A percentile compares a stretch with the other conserved stretches of the same genome.
Evolutionary conservation across 2,797 vertebrate species (phyloP).

Genomic region (Avahi laniger): DNA sequence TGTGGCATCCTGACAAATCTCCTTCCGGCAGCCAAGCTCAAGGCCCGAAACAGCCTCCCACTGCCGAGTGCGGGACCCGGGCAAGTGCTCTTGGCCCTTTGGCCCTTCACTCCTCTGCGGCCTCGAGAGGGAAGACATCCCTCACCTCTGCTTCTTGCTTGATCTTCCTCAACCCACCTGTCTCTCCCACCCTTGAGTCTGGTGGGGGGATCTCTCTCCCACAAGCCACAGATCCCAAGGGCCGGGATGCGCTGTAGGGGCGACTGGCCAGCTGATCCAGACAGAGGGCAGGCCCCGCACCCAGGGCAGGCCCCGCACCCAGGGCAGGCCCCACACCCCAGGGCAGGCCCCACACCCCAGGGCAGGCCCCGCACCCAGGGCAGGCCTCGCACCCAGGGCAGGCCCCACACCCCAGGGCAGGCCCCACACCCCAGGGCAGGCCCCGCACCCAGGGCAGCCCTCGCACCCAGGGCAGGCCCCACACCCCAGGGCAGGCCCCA

Average conservation of each 20-base stretch:
- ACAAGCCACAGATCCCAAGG: background rate
- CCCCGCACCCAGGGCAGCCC: background rate
- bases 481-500: background rate
- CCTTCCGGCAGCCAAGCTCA: background rate
- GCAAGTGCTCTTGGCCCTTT: background rate
- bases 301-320: background rate
- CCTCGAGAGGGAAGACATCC: background rate
- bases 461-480: background rate
- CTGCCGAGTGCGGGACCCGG: accelerated
- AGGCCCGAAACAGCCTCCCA: background rate
- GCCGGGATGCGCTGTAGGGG: background rate
- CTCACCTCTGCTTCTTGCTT: background rate
- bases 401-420: background rate
- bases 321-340: background rate
- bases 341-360: background rate
- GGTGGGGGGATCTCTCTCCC: background rate
- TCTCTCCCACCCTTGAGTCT: background rate
- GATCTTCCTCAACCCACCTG: background rate
- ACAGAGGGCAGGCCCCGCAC: background rate
- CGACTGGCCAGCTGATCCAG: background rate
- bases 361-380: background rate
- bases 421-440: background rate
- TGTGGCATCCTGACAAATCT: too few species aligned
- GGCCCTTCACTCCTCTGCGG: background rate
- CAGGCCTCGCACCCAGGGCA: background rate